A percentile compares a stretch with the other conserved stretches of the same genome.
phyloP scores from a whole-genome alignment of 2,888 invertebrate genomes.

The Idaea dimidiata region DNA sequence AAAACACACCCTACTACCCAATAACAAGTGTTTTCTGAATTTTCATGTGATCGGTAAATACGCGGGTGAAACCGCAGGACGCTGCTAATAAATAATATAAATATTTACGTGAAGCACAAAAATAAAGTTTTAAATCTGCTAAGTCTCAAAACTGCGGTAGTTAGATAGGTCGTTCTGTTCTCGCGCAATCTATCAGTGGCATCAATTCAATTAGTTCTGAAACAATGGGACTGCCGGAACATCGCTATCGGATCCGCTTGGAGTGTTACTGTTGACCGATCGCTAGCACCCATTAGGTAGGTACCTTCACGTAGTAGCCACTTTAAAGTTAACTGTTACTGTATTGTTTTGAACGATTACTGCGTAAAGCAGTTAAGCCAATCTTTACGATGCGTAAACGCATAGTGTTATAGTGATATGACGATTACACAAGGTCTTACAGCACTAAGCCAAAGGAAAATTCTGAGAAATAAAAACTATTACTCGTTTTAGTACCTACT shows the following conservation, averaged over 20 bases:
- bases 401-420: too few species aligned
- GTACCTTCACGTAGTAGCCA: neutral
- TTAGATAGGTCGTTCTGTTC: conserved; percentile 8
- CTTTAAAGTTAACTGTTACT: neutral
- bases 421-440: too few species aligned
- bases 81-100: too few species aligned
- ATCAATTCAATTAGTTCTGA: conserved; percentile 74
- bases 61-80: too few species aligned
- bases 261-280: conserved; percentile 13
- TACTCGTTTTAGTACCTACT: too few species aligned
- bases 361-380: neutral
- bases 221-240: conserved; percentile 62
- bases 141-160: neutral
- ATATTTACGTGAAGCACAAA: neutral
- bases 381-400: neutral
- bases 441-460: too few species aligned
- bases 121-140: neutral
- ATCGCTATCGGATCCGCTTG: conserved; percentile 12
- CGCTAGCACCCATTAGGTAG: conserved; percentile 11
- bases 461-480: too few species aligned
- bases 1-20: too few species aligned
- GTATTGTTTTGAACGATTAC: neutral
- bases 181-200: conserved; percentile 67
- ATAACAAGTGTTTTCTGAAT: too few species aligned
- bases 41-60: too few species aligned